These are phyloP conservation scores for Siphlonurus alternatus DNA, from an alignment of 2,888 invertebrate genomes.

Conservation along the genomic window DNA sequence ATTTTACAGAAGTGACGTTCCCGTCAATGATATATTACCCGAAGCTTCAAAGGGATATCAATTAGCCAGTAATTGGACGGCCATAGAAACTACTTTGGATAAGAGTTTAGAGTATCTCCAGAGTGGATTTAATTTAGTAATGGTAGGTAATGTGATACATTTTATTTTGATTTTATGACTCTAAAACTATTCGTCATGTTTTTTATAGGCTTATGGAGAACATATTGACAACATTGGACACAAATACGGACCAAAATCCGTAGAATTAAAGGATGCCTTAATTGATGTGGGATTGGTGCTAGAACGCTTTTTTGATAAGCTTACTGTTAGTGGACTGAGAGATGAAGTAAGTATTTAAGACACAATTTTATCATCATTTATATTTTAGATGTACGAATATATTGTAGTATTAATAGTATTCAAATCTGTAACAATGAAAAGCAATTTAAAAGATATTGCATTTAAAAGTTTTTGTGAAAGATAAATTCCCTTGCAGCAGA, in stretches of 20 bases:
- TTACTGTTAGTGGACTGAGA: constrained; percentile 18
- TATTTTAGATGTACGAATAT: too few species aligned
- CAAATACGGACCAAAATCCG: constrained; percentile 21
- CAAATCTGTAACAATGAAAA: background rate
- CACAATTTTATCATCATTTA: too few species aligned
- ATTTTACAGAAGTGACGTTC: constrained; percentile 19
- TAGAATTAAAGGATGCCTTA: constrained; percentile 19
- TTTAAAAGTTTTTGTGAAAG: background rate
- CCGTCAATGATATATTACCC: constrained; percentile 17
- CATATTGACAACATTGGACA: constrained; percentile 22
- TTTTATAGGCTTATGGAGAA: constrained; percentile 19
- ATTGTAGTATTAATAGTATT: too few species aligned
- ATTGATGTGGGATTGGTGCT: constrained; percentile 20
- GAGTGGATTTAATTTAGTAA: constrained; percentile 18
- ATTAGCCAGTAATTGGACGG: constrained; percentile 13
- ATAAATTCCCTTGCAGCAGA: too few species aligned
- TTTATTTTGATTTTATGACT: background rate
- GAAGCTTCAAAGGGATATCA: constrained; percentile 15
- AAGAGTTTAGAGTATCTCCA: constrained; percentile 16
- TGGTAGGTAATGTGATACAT: constrained; percentile 15
- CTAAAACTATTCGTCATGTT: background rate
- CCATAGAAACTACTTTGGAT: constrained; percentile 16
- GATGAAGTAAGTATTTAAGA: constrained; percentile 15
- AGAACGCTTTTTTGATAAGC: constrained; percentile 18
- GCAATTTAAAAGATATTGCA: background rate